A percentile compares a stretch with the other conserved stretches of the same genome.
Conservation (phyloP, 2,113 vertebrate genomes). For the Daubentonia madagascariensis region DNA sequence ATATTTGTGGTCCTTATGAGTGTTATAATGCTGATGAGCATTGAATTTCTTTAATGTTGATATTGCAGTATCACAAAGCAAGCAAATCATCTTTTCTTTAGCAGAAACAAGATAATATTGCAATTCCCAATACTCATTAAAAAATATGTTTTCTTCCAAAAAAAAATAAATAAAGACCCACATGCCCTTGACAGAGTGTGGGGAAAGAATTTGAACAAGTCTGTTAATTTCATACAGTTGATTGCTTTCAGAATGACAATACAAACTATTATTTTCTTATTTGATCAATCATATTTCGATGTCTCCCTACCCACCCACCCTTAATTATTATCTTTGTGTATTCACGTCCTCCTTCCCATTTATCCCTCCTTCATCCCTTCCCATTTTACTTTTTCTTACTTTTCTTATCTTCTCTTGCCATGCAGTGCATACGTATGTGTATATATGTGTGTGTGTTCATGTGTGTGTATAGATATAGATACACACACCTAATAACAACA, state of each 20-base stretch:
- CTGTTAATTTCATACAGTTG: not conserved
- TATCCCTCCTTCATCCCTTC: not conserved
- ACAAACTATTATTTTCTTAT: constrained; percentile 14
- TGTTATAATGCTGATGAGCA: too few relatives aligned
- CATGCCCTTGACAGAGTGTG: not conserved
- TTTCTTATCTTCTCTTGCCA: not conserved
- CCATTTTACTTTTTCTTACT: not conserved
- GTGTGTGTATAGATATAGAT: not conserved
- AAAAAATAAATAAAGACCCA: too few relatives aligned
- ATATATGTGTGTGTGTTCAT: not conserved
- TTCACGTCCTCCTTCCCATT: not conserved
- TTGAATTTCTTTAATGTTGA: too few relatives aligned
- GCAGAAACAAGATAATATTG: too few relatives aligned
- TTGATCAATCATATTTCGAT: not conserved
- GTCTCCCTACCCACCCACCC: not conserved
- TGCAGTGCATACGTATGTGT: not conserved
- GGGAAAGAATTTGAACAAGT: not conserved
- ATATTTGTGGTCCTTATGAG: too few relatives aligned
- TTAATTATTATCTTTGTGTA: constrained; percentile 2
- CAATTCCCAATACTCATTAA: too few relatives aligned
- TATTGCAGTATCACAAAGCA: too few relatives aligned
- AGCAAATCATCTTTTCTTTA: too few relatives aligned
- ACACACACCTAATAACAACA: not conserved
- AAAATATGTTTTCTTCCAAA: too few relatives aligned
- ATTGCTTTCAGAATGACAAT: not conserved